Evolutionary conservation across 1,140 invertebrate species (phyloP).

Genomic region (Halictus rubicundus): DNA sequence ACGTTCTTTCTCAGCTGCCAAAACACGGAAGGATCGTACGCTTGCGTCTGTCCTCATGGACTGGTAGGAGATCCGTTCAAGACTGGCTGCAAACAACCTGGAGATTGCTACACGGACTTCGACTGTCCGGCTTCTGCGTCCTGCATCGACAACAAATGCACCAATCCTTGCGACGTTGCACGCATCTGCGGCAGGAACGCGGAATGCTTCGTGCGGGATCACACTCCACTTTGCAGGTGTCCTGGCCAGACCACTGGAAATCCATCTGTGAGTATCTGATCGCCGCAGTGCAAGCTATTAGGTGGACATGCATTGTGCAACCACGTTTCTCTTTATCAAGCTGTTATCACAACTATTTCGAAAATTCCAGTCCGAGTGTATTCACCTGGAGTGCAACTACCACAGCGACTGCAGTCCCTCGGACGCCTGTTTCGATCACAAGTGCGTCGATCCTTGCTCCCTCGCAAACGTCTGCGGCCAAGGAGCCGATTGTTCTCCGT

Average conservation of each 20-base stretch:
- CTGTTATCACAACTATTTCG: neutral
- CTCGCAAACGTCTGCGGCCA: slow-evolving; percentile 90
- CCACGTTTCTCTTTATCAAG: too few relatives aligned
- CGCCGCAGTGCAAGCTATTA: too few relatives aligned
- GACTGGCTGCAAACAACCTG: slow-evolving; percentile 87
- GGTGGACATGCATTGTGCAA: too few relatives aligned
- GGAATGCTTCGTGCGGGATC: slow-evolving; percentile 85
- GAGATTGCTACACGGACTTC: slow-evolving; percentile 89
- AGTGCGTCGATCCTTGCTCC: slow-evolving; percentile 90
- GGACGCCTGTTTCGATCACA: slow-evolving; percentile 88
- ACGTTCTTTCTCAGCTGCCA: slow-evolving; percentile 82
- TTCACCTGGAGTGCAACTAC: slow-evolving; percentile 88
- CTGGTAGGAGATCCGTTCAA: slow-evolving; percentile 88
- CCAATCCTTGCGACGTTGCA: slow-evolving; percentile 87
- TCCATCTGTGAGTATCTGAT: slow-evolving; percentile 79
- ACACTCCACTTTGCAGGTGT: slow-evolving; percentile 88
- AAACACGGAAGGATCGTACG: slow-evolving; percentile 89
- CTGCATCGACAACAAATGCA: slow-evolving; percentile 89
- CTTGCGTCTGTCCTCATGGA: slow-evolving; percentile 88
- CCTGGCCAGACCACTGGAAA: slow-evolving; percentile 88
- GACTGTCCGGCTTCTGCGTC: slow-evolving; percentile 90
- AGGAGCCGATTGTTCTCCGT: slow-evolving; percentile 86
- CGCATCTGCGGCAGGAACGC: slow-evolving; percentile 88
- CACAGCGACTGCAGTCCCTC: slow-evolving; percentile 87
- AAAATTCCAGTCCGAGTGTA: slow-evolving; percentile 82